These are phyloP conservation scores for Coptodon bakossiorum DNA, from an alignment of 2,113 vertebrate genomes.

Conservation along the genomic window DNA sequence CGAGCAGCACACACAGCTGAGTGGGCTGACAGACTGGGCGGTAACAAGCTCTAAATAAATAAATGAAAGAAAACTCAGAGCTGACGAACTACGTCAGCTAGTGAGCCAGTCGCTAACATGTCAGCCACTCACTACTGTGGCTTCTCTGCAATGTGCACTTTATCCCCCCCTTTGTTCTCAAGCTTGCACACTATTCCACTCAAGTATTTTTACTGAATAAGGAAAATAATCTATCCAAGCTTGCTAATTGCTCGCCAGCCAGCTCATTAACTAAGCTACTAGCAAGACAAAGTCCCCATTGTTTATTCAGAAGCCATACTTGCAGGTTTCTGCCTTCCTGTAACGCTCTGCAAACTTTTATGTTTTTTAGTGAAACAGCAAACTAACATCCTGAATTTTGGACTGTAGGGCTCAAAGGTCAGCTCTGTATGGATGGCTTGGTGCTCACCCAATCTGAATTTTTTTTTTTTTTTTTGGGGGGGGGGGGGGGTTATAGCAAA, in stretches of 20 bases:
- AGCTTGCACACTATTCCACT: not conserved
- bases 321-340: not conserved
- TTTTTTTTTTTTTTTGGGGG: not conserved
- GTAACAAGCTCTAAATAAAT: not conserved
- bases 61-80: not conserved
- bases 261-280: not conserved
- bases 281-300: not conserved
- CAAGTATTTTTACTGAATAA: not conserved
- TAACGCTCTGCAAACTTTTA: not conserved
- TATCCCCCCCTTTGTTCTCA: not conserved
- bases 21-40: not conserved
- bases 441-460: not conserved
- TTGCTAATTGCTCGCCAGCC: not conserved
- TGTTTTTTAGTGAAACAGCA: not conserved
- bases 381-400: no score
- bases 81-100: not conserved
- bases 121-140: rapidly evolving
- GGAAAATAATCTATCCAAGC: not conserved
- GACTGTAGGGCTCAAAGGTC: not conserved
- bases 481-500: rapidly evolving
- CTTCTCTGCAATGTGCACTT: not conserved
- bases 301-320: not conserved
- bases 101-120: not conserved
- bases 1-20: not conserved
- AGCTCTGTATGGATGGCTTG: not conserved